Percentiles rank a stretch among this genome's conserved stretches.
phyloP scores from a whole-genome alignment of 1,140 invertebrate species.

The Pantala flavescens region DNA sequence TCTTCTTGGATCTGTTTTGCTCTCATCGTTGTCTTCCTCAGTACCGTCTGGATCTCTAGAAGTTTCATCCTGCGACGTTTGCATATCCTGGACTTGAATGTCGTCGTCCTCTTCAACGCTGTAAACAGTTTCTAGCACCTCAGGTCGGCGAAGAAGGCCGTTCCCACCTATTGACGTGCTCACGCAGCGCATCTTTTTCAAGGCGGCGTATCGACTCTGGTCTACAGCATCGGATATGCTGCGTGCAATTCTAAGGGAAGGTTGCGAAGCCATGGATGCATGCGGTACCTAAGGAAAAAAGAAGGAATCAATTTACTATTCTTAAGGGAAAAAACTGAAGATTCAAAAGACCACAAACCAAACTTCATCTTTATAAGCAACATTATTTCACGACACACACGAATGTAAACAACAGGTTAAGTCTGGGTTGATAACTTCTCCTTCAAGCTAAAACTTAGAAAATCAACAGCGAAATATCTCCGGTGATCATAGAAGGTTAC shows the following conservation, averaged over 20 bases:
- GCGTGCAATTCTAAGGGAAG: slow-evolving; percentile 28
- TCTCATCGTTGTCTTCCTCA: not conserved
- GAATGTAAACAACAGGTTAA: too few relatives aligned
- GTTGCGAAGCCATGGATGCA: slow-evolving; percentile 12
- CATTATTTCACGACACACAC: too few relatives aligned
- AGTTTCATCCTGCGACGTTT: slow-evolving; percentile 26
- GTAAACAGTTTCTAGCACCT: slow-evolving; percentile 75
- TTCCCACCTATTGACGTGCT: slow-evolving; percentile 43
- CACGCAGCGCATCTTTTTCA: slow-evolving; percentile 1
- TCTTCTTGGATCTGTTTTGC: slow-evolving; percentile 40
- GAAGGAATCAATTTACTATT: too few relatives aligned
- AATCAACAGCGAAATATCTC: too few relatives aligned
- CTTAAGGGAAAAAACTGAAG: too few relatives aligned
- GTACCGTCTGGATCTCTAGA: slow-evolving; percentile 41
- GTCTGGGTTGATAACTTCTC: too few relatives aligned
- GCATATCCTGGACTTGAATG: slow-evolving; percentile 46
- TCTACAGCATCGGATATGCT: slow-evolving; percentile 71
- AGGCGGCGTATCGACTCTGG: slow-evolving; percentile 31
- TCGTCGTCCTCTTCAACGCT: slow-evolving; percentile 72
- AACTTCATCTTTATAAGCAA: too few relatives aligned
- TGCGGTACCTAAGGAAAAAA: slow-evolving; percentile 14
- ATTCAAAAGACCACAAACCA: too few relatives aligned
- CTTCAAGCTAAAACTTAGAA: too few relatives aligned
- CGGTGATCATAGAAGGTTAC: too few relatives aligned
- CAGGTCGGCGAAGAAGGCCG: slow-evolving; percentile 61